Conservation (phyloP, 2,888 invertebrate genomes). For the Drosophila rellima region DNA sequence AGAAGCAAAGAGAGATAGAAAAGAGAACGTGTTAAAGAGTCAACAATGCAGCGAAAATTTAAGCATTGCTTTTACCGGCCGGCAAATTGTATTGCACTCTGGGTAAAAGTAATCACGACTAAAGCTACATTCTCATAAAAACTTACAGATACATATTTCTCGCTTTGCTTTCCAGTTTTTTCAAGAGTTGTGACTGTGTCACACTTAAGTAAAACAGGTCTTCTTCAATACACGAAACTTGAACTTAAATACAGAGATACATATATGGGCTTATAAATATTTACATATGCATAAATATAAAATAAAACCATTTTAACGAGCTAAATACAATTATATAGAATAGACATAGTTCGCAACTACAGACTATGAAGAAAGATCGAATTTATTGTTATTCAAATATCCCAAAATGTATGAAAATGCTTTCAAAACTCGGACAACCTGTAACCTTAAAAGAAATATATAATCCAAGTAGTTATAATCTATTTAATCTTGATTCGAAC, state of each 20-base stretch:
- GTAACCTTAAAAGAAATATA: not conserved
- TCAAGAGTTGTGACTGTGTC: conserved; percentile 38
- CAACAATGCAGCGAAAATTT: conserved; percentile 5
- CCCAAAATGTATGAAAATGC: not conserved
- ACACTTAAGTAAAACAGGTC: conserved; percentile 64
- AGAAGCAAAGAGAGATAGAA: not conserved
- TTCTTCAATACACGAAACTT: conserved; percentile 19
- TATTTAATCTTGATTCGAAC: not conserved
- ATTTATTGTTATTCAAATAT: not conserved
- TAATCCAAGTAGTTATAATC: not conserved
- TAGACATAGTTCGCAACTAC: not conserved
- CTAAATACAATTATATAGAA: not conserved
- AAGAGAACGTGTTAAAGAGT: conserved; percentile 23
- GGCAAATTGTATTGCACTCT: conserved; percentile 55
- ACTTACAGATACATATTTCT: conserved; percentile 33
- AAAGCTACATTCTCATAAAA: conserved; percentile 31
- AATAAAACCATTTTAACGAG: not conserved
- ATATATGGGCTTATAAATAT: conserved; percentile 20
- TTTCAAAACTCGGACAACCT: not conserved
- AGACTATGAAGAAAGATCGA: not conserved
- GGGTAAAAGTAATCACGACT: conserved; percentile 32
- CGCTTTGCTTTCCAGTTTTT: conserved; percentile 22
- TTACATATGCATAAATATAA: conserved; percentile 14
- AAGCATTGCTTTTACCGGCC: conserved; percentile 67
- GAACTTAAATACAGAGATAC: conserved; percentile 14